A percentile compares a stretch with the other conserved stretches of the same genome.
Conservation (phyloP, 2,888 invertebrate genomes). For the Ormia ochracea region DNA sequence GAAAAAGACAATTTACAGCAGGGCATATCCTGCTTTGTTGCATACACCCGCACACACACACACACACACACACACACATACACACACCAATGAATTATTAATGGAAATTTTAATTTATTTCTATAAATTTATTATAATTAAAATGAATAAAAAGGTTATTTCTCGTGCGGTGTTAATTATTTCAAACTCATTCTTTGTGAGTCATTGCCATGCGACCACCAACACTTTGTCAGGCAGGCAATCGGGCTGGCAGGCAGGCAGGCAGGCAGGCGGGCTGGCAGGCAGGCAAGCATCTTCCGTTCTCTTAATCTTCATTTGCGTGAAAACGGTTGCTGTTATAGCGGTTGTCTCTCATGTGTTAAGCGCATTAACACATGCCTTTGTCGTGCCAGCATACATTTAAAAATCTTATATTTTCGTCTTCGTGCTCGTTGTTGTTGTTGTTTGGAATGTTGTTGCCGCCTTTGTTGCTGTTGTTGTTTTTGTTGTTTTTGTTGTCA, state of each 20-base stretch:
- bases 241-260: neutral
- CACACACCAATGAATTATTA: neutral
- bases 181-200: slow-evolving; percentile 8
- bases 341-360: too few species aligned
- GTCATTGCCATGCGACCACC: slow-evolving; percentile 31
- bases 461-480: too few species aligned
- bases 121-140: slow-evolving; percentile 20
- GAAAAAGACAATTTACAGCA: neutral
- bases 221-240: neutral
- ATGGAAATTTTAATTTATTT: slow-evolving; percentile 4
- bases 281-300: neutral
- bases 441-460: too few species aligned
- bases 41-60: neutral
- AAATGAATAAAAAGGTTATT: neutral
- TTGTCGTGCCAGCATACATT: neutral
- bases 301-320: neutral
- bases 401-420: slow-evolving; percentile 1
- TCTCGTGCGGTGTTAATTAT: neutral
- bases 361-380: neutral
- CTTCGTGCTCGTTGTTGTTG: neutral
- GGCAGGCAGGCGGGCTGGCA: neutral
- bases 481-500: too few species aligned
- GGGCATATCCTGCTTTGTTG: slow-evolving; percentile 14
- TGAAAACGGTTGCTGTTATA: neutral
- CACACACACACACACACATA: neutral